phyloP scores from a whole-genome alignment of 2,797 vertebrate genomes.

The Esox masquinongy region DNA sequence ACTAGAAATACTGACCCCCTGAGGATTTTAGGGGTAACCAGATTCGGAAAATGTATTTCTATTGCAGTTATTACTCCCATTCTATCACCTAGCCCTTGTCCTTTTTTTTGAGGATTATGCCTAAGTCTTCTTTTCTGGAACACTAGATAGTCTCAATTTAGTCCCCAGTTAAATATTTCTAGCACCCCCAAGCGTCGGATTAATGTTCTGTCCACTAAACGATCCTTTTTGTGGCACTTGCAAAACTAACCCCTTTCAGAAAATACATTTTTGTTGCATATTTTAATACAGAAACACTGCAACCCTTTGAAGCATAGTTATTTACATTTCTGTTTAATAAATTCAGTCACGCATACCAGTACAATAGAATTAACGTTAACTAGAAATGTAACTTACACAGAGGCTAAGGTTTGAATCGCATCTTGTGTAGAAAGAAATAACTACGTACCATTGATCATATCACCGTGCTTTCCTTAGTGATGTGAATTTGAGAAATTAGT shows the following conservation, averaged over 20 bases:
- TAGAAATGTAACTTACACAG: background rate
- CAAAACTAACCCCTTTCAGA: background rate
- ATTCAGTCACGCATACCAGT: background rate
- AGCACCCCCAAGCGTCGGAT: slow-evolving; percentile 50
- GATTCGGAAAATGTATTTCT: background rate
- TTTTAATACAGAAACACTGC: background rate
- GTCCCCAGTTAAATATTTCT: slow-evolving; percentile 1
- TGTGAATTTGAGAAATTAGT: background rate
- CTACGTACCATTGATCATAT: background rate
- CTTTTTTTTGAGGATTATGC: background rate
- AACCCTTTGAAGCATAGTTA: background rate
- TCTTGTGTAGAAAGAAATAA: background rate
- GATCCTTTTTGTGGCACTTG: background rate
- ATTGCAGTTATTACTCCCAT: background rate
- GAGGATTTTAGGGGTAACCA: background rate
- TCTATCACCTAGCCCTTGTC: background rate
- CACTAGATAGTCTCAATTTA: background rate
- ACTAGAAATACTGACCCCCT: background rate
- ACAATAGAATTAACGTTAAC: background rate
- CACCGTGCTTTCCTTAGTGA: background rate
- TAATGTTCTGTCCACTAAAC: slow-evolving; percentile 1
- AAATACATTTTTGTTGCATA: background rate
- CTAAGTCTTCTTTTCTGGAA: background rate
- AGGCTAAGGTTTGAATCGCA: background rate
- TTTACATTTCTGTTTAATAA: background rate